These are phyloP conservation scores for Clarias pachynema DNA, from an alignment of 2,797 vertebrate species.

Conservation along the genomic window DNA sequence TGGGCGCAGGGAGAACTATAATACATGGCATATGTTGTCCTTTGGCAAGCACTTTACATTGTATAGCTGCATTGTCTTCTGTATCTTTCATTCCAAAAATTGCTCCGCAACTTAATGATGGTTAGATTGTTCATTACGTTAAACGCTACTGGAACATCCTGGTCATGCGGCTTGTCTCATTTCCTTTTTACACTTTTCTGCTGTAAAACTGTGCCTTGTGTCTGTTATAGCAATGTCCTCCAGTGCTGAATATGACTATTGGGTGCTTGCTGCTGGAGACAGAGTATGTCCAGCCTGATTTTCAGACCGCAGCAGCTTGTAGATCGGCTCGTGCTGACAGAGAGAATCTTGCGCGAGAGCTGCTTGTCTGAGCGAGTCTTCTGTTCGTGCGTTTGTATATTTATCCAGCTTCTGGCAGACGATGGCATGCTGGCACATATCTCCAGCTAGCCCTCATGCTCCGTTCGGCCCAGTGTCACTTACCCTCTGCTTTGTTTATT, in stretches of 20 bases:
- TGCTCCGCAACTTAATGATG: background rate
- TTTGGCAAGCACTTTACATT: background rate
- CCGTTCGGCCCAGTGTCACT: slow-evolving; percentile 69
- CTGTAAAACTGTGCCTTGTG: background rate
- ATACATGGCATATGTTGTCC: too few species aligned
- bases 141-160: background rate
- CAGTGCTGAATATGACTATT: background rate
- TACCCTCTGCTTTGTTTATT: slow-evolving; percentile 70
- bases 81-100: background rate
- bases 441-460: slow-evolving; percentile 76
- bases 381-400: slow-evolving; percentile 34
- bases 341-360: slow-evolving; percentile 32
- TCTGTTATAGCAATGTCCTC: background rate
- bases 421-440: slow-evolving; percentile 66
- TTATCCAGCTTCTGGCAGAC: slow-evolving; percentile 52
- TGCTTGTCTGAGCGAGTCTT: slow-evolving; percentile 48
- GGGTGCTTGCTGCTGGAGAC: background rate
- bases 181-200: background rate
- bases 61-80: background rate
- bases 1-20: too few species aligned
- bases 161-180: too few species aligned
- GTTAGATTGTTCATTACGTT: background rate
- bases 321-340: slow-evolving; percentile 27
- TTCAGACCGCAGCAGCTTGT: slow-evolving; percentile 20
- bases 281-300: slow-evolving; percentile 10